Percentiles rank a stretch among this genome's conserved stretches.
phyloP scores from a whole-genome alignment of 2,113 vertebrate species.

The Delphinapterus leucas region DNA sequence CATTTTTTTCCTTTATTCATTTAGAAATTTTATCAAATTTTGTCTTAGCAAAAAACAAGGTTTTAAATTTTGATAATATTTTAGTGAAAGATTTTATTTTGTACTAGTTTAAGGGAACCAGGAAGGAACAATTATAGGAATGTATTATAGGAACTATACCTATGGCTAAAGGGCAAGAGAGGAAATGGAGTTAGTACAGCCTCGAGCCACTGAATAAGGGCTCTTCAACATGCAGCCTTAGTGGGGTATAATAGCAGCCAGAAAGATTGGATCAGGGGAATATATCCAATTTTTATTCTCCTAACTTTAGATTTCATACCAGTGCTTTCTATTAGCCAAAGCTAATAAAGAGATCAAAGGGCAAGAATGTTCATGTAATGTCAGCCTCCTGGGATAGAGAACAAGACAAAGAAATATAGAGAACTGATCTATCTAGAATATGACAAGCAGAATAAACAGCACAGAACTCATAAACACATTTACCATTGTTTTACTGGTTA shows the following conservation, averaged over 20 bases:
- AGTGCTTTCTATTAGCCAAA: background rate
- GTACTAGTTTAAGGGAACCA: background rate
- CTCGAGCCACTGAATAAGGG: background rate
- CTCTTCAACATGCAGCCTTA: background rate
- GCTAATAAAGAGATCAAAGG: background rate
- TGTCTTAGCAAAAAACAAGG: background rate
- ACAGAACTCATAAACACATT: background rate
- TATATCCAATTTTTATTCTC: background rate
- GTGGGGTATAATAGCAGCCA: background rate
- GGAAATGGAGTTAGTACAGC: background rate
- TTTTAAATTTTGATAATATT: background rate
- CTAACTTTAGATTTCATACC: background rate
- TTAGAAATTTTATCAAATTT: background rate
- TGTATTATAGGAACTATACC: background rate
- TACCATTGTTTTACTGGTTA: background rate
- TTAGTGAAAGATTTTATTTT: background rate
- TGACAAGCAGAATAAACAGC: background rate
- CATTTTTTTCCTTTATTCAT: background rate
- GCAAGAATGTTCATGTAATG: background rate
- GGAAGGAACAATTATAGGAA: background rate
- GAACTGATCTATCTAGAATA: background rate
- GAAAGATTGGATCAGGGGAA: background rate
- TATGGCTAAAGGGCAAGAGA: background rate
- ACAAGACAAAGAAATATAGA: background rate
- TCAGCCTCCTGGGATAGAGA: background rate